Conservation (phyloP, 2,113 vertebrate genomes). For the Apteryx mantelli region DNA sequence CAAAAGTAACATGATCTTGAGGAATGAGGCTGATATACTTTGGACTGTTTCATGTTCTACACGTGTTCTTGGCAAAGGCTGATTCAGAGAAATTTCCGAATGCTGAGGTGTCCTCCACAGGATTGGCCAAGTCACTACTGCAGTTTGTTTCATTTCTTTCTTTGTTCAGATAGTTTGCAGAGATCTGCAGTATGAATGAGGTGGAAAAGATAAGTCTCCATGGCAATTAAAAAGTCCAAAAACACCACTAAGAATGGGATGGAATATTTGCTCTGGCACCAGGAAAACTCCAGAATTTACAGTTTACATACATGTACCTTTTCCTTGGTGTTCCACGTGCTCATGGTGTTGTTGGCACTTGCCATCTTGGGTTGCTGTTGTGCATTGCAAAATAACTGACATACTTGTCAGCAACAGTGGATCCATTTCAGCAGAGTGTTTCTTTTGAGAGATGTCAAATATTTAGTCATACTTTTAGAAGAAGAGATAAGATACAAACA, state of each 20-base stretch:
- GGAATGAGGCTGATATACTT: neutral
- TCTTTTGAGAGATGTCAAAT: neutral
- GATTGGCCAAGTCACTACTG: neutral
- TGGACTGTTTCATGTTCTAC: neutral
- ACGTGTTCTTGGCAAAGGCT: neutral
- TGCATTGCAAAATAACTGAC: neutral
- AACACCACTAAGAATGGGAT: neutral
- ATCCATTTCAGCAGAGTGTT: neutral
- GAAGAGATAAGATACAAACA: neutral
- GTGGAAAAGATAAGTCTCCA: neutral
- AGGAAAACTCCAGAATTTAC: neutral
- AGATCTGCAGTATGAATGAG: neutral
- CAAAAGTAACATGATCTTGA: neutral
- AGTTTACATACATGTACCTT: neutral
- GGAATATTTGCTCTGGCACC: neutral
- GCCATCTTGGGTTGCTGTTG: fast-evolving
- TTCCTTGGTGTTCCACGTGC: neutral
- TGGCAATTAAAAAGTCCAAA: neutral
- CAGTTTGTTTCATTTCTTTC: neutral
- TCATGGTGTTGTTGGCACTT: neutral
- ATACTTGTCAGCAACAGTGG: neutral
- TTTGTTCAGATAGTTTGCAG: neutral
- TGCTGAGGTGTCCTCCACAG: constrained; percentile 19
- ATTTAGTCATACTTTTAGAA: neutral
- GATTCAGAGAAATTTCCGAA: constrained; percentile 16